These are phyloP conservation scores for Zhengitettix transpicula DNA, from an alignment of 2,888 invertebrate genomes.

Conservation along the genomic window DNA sequence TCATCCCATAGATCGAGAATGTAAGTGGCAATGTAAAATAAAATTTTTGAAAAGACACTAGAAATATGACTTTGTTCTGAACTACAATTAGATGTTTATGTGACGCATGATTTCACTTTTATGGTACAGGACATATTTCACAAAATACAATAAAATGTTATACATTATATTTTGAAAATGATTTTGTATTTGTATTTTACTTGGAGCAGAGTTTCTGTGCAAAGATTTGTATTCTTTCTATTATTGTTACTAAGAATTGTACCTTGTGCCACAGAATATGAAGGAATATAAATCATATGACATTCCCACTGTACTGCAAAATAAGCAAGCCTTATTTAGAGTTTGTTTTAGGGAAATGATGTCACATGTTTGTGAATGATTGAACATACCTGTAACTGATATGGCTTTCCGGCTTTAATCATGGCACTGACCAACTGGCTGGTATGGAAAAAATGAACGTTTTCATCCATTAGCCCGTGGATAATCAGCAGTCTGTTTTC, in stretches of 20 bases:
- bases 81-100: too few relatives aligned
- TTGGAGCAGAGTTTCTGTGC: too few relatives aligned
- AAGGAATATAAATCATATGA: background rate
- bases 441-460: slow-evolving; percentile 96
- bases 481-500: slow-evolving; percentile 84
- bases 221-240: background rate
- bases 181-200: too few relatives aligned
- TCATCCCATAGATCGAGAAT: too few relatives aligned
- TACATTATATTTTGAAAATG: too few relatives aligned
- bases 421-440: slow-evolving; percentile 78
- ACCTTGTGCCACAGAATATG: background rate
- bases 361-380: background rate
- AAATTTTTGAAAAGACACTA: too few relatives aligned
- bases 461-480: slow-evolving; percentile 96
- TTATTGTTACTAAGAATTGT: background rate
- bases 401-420: slow-evolving; percentile 89
- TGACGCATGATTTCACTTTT: too few relatives aligned
- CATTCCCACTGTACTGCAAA: background rate
- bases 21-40: too few relatives aligned
- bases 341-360: background rate
- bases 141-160: too few relatives aligned
- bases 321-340: background rate
- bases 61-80: too few relatives aligned
- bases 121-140: too few relatives aligned
- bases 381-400: slow-evolving; percentile 55